Conservation (phyloP, 2,113 vertebrate genomes). For the Rhinolophus sinicus region DNA sequence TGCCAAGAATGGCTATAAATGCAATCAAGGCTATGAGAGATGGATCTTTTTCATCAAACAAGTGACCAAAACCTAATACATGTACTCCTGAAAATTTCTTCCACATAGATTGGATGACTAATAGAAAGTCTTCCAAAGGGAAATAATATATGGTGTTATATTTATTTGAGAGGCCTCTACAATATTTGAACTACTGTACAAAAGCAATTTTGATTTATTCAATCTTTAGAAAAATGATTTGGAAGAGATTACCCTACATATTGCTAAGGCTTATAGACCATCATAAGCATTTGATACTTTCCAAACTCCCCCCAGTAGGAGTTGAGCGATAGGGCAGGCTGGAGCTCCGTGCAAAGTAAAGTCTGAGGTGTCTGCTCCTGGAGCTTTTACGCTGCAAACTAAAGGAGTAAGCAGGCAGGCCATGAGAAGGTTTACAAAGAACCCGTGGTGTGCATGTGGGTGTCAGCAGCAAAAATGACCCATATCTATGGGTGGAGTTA, state of each 20-base stretch:
- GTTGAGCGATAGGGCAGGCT: background rate
- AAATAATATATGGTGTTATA: slow-evolving; percentile 52
- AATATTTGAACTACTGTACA: slow-evolving; percentile 53
- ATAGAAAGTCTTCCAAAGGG: slow-evolving; percentile 60
- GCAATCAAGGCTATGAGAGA: slow-evolving; percentile 11
- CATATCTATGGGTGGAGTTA: background rate
- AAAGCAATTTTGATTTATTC: slow-evolving; percentile 58
- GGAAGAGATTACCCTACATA: slow-evolving; percentile 30
- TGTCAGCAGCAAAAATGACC: background rate
- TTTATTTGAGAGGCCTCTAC: slow-evolving; percentile 45
- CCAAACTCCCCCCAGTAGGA: background rate
- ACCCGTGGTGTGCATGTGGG: no score
- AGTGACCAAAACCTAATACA: slow-evolving; percentile 56
- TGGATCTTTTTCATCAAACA: slow-evolving; percentile 44
- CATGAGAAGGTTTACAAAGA: background rate
- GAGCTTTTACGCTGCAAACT: background rate
- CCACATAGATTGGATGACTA: slow-evolving; percentile 57
- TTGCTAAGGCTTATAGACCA: background rate
- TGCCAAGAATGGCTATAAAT: slow-evolving; percentile 44
- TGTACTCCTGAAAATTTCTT: slow-evolving; percentile 61
- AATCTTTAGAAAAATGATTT: slow-evolving; percentile 68
- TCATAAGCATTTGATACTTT: background rate
- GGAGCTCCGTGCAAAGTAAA: background rate
- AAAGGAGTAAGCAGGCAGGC: background rate
- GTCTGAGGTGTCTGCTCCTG: background rate